Conservation (phyloP, 2,113 vertebrate genomes). For the Delphinapterus leucas region DNA sequence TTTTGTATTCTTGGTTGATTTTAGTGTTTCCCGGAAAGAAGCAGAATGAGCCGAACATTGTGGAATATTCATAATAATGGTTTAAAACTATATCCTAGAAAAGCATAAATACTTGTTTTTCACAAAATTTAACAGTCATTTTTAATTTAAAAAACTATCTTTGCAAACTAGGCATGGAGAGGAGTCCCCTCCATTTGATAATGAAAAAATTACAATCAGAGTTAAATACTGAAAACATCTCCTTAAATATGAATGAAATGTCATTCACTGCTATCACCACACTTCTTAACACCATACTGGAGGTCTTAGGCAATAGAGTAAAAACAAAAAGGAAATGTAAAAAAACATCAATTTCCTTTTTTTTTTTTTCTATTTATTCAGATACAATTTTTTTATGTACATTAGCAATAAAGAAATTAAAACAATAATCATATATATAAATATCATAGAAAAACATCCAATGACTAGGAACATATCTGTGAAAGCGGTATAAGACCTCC, state of each 20-base stretch:
- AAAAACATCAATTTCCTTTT: background rate
- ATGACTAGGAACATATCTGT: background rate
- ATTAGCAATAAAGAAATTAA: background rate
- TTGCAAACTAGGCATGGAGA: background rate
- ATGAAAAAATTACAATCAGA: background rate
- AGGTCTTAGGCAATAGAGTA: background rate
- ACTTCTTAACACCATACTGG: background rate
- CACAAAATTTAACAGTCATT: background rate
- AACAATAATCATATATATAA: background rate
- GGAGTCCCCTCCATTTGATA: background rate
- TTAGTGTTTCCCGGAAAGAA: background rate
- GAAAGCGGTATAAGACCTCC: background rate
- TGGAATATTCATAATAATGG: background rate
- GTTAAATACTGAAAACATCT: background rate
- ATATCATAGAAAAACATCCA: background rate
- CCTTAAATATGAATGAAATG: background rate
- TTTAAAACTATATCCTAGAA: background rate
- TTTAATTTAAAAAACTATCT: background rate
- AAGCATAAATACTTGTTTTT: background rate
- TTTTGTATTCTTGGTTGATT: background rate
- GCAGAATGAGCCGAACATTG: background rate
- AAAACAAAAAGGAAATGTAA: background rate
- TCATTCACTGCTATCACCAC: background rate
- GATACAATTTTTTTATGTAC: background rate
- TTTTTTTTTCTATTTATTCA: too few species aligned